phyloP scores from a whole-genome alignment of 2,888 invertebrate species.

The Ferrisia virgata region DNA sequence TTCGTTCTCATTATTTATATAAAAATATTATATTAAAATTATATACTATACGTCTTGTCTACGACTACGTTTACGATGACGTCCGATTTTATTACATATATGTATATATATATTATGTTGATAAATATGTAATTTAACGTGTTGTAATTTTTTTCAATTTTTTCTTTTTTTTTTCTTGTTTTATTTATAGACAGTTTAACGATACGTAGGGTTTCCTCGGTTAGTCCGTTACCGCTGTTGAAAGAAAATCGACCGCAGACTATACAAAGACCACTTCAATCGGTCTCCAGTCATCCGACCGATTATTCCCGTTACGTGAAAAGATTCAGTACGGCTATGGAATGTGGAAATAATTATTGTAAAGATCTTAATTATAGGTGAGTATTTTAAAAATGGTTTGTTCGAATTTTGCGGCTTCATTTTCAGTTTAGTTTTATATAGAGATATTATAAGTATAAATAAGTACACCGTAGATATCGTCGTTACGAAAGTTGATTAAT shows the following conservation, averaged over 20 bases:
- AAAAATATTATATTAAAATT: neutral
- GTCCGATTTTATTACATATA: neutral
- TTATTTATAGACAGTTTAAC: slow-evolving; percentile 35
- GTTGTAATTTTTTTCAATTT: neutral
- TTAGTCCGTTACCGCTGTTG: slow-evolving; percentile 35
- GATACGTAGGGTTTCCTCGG: slow-evolving; percentile 36
- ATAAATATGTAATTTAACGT: neutral
- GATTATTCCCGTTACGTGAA: slow-evolving; percentile 89
- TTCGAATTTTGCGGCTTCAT: neutral
- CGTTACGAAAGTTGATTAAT: slow-evolving; percentile 2
- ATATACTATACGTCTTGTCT: too few relatives aligned
- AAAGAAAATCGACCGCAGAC: slow-evolving; percentile 43
- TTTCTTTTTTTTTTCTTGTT: neutral
- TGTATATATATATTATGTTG: neutral
- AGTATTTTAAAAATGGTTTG: slow-evolving; percentile 46
- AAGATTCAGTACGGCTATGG: slow-evolving; percentile 74
- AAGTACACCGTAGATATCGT: too few relatives aligned
- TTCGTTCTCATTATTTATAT: neutral
- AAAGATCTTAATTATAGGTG: slow-evolving; percentile 77
- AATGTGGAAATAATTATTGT: slow-evolving; percentile 81
- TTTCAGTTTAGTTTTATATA: too few relatives aligned
- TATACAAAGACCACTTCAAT: slow-evolving; percentile 19
- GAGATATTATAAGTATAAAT: too few relatives aligned
- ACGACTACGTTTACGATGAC: too few relatives aligned
- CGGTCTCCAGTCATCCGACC: slow-evolving; percentile 44